phyloP scores from a whole-genome alignment of 2,888 invertebrate species.

The Drosophila mayaguana region DNA sequence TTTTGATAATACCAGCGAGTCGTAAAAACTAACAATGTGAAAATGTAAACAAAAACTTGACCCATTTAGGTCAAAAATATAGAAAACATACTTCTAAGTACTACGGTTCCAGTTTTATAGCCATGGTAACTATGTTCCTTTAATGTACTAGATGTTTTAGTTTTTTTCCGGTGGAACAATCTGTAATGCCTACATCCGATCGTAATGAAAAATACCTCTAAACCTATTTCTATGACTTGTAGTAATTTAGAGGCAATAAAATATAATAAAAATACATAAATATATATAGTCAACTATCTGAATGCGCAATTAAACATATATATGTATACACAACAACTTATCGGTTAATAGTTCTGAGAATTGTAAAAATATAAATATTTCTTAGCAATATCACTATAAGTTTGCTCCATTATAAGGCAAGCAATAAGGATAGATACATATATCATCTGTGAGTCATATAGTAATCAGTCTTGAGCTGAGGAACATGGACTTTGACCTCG shows the following conservation, averaged over 20 bases:
- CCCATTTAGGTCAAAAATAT: constrained; percentile 52
- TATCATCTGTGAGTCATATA: constrained; percentile 35
- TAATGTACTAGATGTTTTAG: background rate
- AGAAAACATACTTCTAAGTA: background rate
- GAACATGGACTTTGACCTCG: constrained; percentile 21
- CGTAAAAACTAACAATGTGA: constrained; percentile 53
- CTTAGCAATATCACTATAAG: background rate
- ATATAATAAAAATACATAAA: background rate
- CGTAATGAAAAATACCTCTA: background rate
- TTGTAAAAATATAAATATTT: background rate
- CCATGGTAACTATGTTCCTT: background rate
- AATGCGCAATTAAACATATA: background rate
- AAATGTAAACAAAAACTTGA: constrained; percentile 68
- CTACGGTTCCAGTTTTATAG: constrained; percentile 16
- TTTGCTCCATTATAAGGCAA: background rate
- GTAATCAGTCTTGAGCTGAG: constrained; percentile 26
- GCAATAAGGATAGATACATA: background rate
- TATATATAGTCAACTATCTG: background rate
- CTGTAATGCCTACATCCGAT: background rate
- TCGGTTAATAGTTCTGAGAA: constrained; percentile 2
- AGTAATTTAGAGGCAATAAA: background rate
- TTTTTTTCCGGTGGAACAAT: background rate
- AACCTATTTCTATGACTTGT: background rate
- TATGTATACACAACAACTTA: background rate
- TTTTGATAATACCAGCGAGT: constrained; percentile 38